Evolutionary conservation across 2,113 vertebrate species (phyloP), one percentile per base, ranked within the genome.

Genomic region (Tricholaema leucomelas): DNA sequence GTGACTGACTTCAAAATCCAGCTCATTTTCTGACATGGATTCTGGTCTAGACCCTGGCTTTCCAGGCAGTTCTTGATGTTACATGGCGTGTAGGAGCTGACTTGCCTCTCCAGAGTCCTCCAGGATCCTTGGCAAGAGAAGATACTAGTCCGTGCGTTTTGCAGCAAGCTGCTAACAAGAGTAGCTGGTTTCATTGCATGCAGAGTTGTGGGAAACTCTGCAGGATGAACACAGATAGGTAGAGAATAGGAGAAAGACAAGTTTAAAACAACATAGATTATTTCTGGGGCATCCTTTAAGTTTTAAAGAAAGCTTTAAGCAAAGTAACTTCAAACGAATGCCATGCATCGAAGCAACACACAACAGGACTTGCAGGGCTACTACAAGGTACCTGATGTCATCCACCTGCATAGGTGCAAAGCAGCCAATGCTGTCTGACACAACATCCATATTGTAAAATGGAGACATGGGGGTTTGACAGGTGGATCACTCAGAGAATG

Each of bases 341-440:
- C 31, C 8, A 50, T 12, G 24, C 78, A 70, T 23, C 20, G 17
- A 80, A 58, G 56, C 19, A 40, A 36, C 38, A 25, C 2, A 30
- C 28, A 70, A 48, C 7, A 35, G 7, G 14, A 63, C 40, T 40
- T 35, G 40, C 15, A 25, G 19, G 55, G 55, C 20, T 20, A 28
- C 19, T 38, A 21, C 19, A 19, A 19, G 3, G 8, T 0, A 1
- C 30, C 54, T 52, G 14, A 18, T 1, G 4, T 50, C 35, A 40
- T 59, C 63, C 16, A 25, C 31, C 31, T 42, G 44, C 20, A 59
- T 12, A 33, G 24, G 35, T 24, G 30, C 61, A 66, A 66, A 66
- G 30, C 6, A 9, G n/a, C 48, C 48, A 17, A 58, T 9, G 12
- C 19, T 31, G 44, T 23, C 27, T 36, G 1, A 1, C 44, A 52